These are phyloP conservation scores for Drosophila micromelanica DNA, from an alignment of 1,140 invertebrate genomes.

Conservation along the genomic window DNA sequence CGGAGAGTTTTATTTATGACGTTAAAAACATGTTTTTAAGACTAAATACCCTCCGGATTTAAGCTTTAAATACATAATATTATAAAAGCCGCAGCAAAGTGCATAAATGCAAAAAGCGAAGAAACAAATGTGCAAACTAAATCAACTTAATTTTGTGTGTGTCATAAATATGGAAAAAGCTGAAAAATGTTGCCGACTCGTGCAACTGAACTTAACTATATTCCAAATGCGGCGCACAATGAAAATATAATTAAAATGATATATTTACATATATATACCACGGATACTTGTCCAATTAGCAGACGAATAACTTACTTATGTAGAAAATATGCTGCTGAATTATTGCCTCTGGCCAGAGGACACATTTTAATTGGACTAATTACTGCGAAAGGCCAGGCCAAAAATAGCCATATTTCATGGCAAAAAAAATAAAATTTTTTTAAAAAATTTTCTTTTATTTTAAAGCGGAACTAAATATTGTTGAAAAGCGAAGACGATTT, in stretches of 20 bases:
- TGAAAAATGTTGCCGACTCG: no score
- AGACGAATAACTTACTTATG: neutral
- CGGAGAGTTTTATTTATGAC: conserved; percentile 14
- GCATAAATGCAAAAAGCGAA: neutral
- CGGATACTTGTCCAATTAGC: conserved; percentile 12
- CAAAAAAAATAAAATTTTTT: neutral
- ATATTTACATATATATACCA: neutral
- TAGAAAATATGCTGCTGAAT: neutral
- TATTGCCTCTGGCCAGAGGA: neutral
- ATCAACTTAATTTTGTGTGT: neutral
- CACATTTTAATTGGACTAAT: conserved; percentile 16
- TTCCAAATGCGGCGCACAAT: neutral
- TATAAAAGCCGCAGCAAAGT: conserved; percentile 1
- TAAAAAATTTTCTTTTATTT: neutral
- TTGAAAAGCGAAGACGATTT: conserved; percentile 1
- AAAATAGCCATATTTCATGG: neutral
- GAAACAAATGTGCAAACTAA: neutral
- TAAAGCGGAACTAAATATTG: conserved; percentile 7
- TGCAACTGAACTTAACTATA: no score
- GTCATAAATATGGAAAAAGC: neutral
- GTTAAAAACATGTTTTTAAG: conserved; percentile 3
- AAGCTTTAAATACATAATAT: conserved; percentile 6
- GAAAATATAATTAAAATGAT: conserved; percentile 10
- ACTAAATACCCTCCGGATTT: neutral
- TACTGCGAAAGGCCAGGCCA: neutral